These are phyloP conservation scores for Oreocharis arfaki DNA, from an alignment of 2,113 vertebrate species.

Conservation along the genomic window DNA sequence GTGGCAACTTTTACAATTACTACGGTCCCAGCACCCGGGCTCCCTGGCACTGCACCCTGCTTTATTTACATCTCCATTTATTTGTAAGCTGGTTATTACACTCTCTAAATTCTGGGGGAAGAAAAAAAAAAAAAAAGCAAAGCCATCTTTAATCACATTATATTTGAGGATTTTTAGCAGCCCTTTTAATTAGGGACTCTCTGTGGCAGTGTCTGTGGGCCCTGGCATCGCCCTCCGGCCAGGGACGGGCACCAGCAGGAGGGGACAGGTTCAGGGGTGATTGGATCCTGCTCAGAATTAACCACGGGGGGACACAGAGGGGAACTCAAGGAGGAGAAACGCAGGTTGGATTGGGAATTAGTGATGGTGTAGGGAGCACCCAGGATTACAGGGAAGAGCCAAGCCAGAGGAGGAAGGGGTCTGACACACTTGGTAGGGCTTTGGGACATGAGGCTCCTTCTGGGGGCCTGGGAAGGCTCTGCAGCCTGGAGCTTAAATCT, in stretches of 20 bases:
- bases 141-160: neutral
- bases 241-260: rapidly evolving
- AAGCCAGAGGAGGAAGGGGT: neutral
- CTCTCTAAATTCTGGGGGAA: neutral
- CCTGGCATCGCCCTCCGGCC: neutral
- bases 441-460: rapidly evolving
- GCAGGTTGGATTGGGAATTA: rapidly evolving
- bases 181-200: neutral
- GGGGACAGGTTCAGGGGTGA: rapidly evolving
- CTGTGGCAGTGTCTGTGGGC: neutral
- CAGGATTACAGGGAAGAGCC: neutral
- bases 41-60: neutral
- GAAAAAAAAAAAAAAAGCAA: neutral
- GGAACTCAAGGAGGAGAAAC: neutral
- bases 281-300: rapidly evolving
- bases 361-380: rapidly evolving
- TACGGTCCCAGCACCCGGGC: neutral
- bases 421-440: rapidly evolving
- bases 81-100: neutral
- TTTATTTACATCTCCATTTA: neutral
- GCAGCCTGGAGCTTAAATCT: neutral
- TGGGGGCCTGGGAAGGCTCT: neutral
- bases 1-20: neutral
- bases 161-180: neutral
- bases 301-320: neutral